Conservation (phyloP, 2,888 invertebrate species). For the Tipula confusa region DNA sequence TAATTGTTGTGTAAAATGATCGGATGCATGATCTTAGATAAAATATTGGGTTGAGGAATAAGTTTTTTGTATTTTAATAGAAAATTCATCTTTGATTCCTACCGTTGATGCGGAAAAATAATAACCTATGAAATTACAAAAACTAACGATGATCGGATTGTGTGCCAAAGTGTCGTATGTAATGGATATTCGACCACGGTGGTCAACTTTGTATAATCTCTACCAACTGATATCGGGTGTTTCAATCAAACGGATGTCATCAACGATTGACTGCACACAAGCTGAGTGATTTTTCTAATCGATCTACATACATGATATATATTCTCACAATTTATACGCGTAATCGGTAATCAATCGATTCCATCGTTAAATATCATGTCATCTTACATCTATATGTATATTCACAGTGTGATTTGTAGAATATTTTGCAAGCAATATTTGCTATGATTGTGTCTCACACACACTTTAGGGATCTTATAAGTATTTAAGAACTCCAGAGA, state of each 20-base stretch:
- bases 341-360: not conserved
- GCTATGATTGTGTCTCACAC: no score
- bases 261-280: not conserved
- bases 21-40: not conserved
- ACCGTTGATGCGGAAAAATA: not conserved
- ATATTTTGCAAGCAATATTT: no score
- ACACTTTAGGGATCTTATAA: no score
- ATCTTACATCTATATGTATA: not conserved
- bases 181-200: not conserved
- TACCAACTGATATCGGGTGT: not conserved
- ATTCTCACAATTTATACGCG: not conserved
- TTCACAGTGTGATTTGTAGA: not conserved
- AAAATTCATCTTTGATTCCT: not conserved
- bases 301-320: not conserved
- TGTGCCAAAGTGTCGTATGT: not conserved
- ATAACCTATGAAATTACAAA: not conserved
- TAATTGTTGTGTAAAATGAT: not conserved
- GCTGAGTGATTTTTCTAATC: not conserved
- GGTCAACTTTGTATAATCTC: not conserved
- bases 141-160: not conserved
- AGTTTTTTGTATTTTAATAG: no score
- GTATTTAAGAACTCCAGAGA: no score
- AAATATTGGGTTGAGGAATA: no score
- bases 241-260: not conserved
- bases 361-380: constrained; percentile 6